Base-by-base conservation (phyloP, 2,113 vertebrate species). In the Neofelis nebulosa region DNA sequence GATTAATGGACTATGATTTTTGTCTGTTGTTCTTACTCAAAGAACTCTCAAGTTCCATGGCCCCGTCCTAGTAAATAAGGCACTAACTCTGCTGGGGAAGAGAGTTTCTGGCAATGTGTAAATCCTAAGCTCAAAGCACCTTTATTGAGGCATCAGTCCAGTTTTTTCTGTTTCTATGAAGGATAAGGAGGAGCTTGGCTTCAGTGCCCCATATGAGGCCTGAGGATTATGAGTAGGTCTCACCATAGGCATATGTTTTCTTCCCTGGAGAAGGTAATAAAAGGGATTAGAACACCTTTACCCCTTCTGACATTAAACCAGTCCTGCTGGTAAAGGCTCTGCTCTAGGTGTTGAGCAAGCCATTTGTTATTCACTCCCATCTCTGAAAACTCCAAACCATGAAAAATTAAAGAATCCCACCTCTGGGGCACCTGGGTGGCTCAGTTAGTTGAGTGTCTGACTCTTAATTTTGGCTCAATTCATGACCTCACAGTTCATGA, bases 391-490 rank as follows among this genome's bases (percentile, higher is more conserved):
- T 36, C 52, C 66, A 88, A 33, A 78, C 21, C 27, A 76, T 86
- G 55, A 65, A 96, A 97, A 81, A 85, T 91, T 76, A 96, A 80
- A 86, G 45, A 74, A 91, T 65, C 25, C 68, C 41, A 52, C 65
- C 79, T 93, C 21, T 61, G 57, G 21, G 57, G 57, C 57, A 61
- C 19, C 57, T 61, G 57, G 55, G 19, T 61, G 57, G 21, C 57
- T 61, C 21, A 23, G 57, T 61, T 21, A 61, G 57, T 61, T 61
- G 57, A 61, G 57, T 61, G 57, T 61, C 57, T 23, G 57, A 61
- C 57, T 61, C 57, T 61, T 61, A 61, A 61, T 61, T 23, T 61
- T 3, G 1, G 7, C 57, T 61, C 21, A 61, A 21, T 21, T 61
- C 21, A 61, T 61, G 57, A 61, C 21, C 21, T 61, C 57, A 61